These are phyloP conservation scores for Aphyosemion australe DNA, from an alignment of 2,113 vertebrate genomes.

Conservation along the genomic window DNA sequence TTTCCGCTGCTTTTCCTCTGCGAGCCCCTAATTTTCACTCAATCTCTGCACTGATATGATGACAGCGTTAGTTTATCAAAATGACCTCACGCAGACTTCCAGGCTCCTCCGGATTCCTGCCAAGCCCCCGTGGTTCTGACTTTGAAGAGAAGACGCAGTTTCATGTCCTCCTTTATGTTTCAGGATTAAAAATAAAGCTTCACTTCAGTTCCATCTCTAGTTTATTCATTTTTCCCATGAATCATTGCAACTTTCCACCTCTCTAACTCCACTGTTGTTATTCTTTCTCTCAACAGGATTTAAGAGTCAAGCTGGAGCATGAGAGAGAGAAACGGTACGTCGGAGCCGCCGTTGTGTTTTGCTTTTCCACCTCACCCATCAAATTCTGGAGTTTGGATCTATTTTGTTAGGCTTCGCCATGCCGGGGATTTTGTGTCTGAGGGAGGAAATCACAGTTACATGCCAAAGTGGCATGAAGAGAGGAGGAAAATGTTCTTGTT, in stretches of 20 bases:
- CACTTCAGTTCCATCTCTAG: constrained; percentile 22
- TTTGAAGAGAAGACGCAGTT: constrained; percentile 36
- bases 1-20: constrained; percentile 40
- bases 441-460: constrained; percentile 54
- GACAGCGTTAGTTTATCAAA: constrained; percentile 54
- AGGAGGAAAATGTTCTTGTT: not conserved
- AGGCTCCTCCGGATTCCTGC: constrained; percentile 67
- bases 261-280: constrained; percentile 67
- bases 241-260: constrained; percentile 65
- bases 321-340: constrained; percentile 92
- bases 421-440: constrained; percentile 58
- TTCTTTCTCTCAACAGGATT: constrained; percentile 80
- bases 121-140: constrained; percentile 16
- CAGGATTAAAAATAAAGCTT: constrained; percentile 3
- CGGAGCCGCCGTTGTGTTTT: constrained; percentile 59
- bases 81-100: constrained; percentile 66
- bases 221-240: constrained; percentile 35
- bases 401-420: constrained; percentile 61
- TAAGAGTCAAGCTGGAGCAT: constrained; percentile 94
- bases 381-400: constrained; percentile 48
- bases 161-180: constrained; percentile 26
- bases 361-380: constrained; percentile 54
- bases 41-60: constrained; percentile 37
- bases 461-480: constrained; percentile 58
- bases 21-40: constrained; percentile 19